Evolutionary conservation across 1,140 invertebrate genomes (phyloP), one percentile per base, ranked within the genome.

Genomic region (Condylostylus longicornis): DNA sequence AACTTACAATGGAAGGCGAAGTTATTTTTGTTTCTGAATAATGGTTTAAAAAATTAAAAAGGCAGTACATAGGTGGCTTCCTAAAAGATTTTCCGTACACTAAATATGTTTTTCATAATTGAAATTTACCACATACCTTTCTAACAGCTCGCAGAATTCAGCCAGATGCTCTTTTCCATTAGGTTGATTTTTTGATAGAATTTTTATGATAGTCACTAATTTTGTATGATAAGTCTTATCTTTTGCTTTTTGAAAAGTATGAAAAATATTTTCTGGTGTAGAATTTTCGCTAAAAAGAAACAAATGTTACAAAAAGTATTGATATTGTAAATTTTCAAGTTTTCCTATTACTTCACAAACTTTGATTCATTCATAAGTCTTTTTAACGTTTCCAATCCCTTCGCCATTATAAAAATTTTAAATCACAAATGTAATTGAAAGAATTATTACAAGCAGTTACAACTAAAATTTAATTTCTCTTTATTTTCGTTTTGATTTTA

Each of bases 1-100:
- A 34, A 34, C 33, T 46, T 2, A 54, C 7, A 7, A 43, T 33
- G 6, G 55, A 55, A 2, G 55, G 55, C 5, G 55, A 54, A 5
- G 51, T 42, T 20, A 43, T 44, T 19, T 35, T 43, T 12, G 23
- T 31, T 2, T 40, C 37, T 5, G 43, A 37, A 14, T 41, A 53
- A n/a, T 50, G 46, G 33, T 54, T 48, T 7, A 46, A 23, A 29
- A 58, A 58, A 19, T 51, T 34, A 2, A 58, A 35, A 32, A 58
- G 31, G 32, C 51, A 56, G 29, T 45, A 54, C 35, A 49, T 49
- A 5, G 55, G 55, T 46, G 58, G 55, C 37, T 49, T 58, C 5
- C 53, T 46, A 14, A 5, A 19, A 30, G 13, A 18, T 27, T 13
- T 29, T 4, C 10, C 7, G 10, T 19, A 10, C 5, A 17, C 10